A percentile compares a stretch with the other conserved stretches of the same genome.
Conservation (phyloP, 2,113 vertebrate genomes). For the Ornithorhynchus anatinus region DNA sequence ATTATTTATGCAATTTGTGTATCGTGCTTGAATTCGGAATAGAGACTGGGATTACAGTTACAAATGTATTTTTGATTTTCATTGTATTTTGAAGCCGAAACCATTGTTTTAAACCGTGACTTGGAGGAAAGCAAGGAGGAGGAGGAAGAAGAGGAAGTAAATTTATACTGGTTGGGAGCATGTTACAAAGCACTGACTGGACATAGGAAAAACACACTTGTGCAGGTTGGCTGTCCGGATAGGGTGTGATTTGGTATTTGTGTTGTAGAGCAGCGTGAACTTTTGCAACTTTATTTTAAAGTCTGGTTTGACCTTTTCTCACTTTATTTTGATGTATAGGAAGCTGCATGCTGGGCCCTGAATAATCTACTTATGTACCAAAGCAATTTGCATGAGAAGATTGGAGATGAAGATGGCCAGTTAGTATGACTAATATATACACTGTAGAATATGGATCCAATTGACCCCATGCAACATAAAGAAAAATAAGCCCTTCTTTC, state of each 20-base stretch:
- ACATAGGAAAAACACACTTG: constrained; percentile 78
- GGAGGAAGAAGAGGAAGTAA: constrained; percentile 65
- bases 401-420: constrained; percentile 86
- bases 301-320: too few relatives aligned
- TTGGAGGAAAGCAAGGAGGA: constrained; percentile 77
- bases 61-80: constrained; percentile 40
- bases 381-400: constrained; percentile 66
- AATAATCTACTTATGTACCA: constrained; percentile 88
- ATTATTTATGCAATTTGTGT: too few relatives aligned
- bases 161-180: constrained; percentile 83
- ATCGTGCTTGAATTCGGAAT: too few relatives aligned
- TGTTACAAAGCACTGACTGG: constrained; percentile 84
- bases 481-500: too few relatives aligned
- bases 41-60: too few relatives aligned
- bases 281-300: constrained; percentile 7
- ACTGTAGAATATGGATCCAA: background rate
- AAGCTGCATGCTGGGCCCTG: constrained; percentile 90
- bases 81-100: constrained; percentile 79
- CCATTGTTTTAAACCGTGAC: constrained; percentile 86
- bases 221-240: constrained; percentile 78
- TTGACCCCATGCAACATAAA: too few relatives aligned
- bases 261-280: background rate
- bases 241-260: background rate
- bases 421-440: constrained; percentile 58
- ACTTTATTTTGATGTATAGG: constrained; percentile 67